Evolutionary conservation across 2,888 invertebrate genomes (phyloP).

Genomic region (Lepidocyrtoides sp.): DNA sequence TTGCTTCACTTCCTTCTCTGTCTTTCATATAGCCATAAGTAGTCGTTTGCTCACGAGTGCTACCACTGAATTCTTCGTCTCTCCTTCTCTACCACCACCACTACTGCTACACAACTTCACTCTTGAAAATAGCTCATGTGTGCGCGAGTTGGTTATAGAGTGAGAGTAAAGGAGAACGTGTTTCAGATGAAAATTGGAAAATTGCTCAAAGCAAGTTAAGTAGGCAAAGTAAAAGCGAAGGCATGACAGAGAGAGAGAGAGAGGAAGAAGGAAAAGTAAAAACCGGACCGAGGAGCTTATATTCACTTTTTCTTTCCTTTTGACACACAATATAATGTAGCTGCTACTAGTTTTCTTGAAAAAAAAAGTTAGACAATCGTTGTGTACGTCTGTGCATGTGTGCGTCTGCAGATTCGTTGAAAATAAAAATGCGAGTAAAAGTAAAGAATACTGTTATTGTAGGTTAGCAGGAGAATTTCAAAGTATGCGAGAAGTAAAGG

Average conservation of each 20-base stretch:
- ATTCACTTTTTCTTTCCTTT: not conserved
- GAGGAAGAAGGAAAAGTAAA: not conserved
- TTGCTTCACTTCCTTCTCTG: conserved; percentile 3
- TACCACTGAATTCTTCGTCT: too few species aligned
- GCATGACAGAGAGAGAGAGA: conserved; percentile 1
- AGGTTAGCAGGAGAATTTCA: conserved; percentile 21
- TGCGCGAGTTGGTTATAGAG: conserved; percentile 34
- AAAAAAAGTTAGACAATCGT: not conserved
- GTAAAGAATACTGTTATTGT: conserved; percentile 17
- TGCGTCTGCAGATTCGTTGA: not conserved
- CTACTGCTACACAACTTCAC: not conserved
- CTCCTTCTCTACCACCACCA: not conserved
- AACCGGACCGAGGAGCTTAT: not conserved
- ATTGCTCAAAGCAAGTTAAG: conserved; percentile 59
- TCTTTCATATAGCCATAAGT: not conserved
- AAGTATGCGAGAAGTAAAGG: not conserved
- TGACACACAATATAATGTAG: not conserved
- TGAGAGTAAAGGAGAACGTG: conserved; percentile 60
- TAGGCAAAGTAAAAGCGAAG: not conserved
- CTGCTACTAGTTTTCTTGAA: not conserved
- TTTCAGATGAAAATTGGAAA: conserved; percentile 65
- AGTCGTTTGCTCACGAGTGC: not conserved
- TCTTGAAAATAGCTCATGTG: conserved; percentile 26
- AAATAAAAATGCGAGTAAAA: conserved; percentile 5
- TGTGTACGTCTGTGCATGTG: not conserved